Percentiles rank a stretch among this genome's conserved stretches.
These are phyloP conservation scores for Miniopterus natalensis DNA, from an alignment of 2,113 vertebrate species.

Conservation along the genomic window DNA sequence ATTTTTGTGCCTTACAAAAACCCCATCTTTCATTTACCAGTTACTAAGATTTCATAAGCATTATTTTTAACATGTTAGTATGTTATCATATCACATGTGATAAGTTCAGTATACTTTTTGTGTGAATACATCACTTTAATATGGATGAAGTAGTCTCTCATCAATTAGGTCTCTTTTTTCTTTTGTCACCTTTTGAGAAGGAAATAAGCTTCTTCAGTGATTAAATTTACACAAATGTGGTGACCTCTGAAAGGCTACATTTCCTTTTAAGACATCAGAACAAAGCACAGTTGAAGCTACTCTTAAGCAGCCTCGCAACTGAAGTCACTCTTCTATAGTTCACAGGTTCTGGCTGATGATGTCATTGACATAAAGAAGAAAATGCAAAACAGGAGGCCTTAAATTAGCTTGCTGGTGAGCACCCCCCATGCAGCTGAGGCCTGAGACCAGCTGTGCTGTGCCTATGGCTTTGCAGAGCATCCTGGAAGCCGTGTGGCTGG, in stretches of 20 bases:
- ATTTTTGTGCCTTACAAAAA: not conserved
- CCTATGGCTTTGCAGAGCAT: not conserved
- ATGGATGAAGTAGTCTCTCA: not conserved
- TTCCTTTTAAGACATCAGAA: not conserved
- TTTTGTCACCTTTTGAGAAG: not conserved
- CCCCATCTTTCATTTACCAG: not conserved
- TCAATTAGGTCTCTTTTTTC: not conserved
- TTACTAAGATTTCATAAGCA: not conserved
- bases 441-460: not conserved
- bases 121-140: not conserved
- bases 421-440: not conserved
- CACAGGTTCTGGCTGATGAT: not conserved
- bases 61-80: not conserved
- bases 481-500: not conserved
- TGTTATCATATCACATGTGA: not conserved
- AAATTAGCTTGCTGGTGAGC: not conserved
- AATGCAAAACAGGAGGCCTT: not conserved
- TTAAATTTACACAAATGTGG: not conserved
- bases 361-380: constrained; percentile 21
- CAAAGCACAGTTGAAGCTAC: not conserved
- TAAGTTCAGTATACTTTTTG: not conserved
- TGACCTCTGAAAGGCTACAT: not conserved
- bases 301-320: not conserved
- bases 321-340: not conserved
- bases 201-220: not conserved